Evolutionary conservation across 2,888 invertebrate species (phyloP).

Genomic region (Icerya purchasi): DNA sequence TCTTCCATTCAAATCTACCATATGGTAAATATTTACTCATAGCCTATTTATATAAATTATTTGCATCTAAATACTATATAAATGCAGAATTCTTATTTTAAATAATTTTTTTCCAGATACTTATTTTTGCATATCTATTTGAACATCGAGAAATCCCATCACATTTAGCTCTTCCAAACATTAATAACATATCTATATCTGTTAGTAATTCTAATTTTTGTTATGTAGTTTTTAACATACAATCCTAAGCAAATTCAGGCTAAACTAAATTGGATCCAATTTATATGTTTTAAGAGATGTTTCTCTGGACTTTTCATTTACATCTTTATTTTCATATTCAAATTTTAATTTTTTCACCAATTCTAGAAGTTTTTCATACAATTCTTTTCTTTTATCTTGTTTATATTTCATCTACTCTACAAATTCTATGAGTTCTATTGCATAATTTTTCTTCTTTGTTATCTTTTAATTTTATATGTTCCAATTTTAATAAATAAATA

Average conservation of each 20-base stretch:
- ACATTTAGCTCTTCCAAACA: slow-evolving; percentile 1
- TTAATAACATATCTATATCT: slow-evolving; percentile 1
- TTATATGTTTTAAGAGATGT: neutral
- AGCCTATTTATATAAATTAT: slow-evolving; percentile 6
- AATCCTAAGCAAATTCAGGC: slow-evolving; percentile 1
- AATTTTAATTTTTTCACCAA: neutral
- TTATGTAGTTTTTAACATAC: slow-evolving; percentile 3
- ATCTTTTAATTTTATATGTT: no score
- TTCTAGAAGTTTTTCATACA: neutral
- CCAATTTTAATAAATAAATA: no score
- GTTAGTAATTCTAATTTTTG: slow-evolving; percentile 4
- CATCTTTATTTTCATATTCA: slow-evolving; percentile 1
- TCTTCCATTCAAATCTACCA: slow-evolving; percentile 21
- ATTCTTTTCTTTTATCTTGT: neutral
- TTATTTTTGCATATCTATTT: no score
- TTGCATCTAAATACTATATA: no score
- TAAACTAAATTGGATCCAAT: slow-evolving; percentile 4
- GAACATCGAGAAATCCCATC: neutral
- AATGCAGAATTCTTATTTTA: no score
- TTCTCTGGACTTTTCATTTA: slow-evolving; percentile 1
- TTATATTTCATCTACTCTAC: no score
- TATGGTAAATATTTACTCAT: slow-evolving; percentile 20
- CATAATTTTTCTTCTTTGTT: no score
- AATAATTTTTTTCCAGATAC: no score
- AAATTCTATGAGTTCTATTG: no score